Evolutionary conservation across 1,140 invertebrate species (phyloP).

Genomic region (Akabosia matsudoensis): DNA sequence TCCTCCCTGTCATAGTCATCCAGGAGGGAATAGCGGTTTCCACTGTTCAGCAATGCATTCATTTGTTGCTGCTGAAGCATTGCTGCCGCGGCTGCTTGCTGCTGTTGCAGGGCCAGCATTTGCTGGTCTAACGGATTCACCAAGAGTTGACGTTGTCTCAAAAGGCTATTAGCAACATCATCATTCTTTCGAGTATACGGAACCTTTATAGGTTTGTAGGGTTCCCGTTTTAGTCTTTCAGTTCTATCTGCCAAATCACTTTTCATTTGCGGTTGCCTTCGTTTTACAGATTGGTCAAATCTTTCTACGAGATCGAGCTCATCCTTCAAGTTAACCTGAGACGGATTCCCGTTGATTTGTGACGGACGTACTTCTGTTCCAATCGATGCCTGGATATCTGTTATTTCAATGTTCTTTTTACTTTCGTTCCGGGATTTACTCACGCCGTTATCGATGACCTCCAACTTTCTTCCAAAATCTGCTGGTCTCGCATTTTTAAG

Average conservation of each 20-base stretch:
- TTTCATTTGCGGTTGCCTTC: neutral
- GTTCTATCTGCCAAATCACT: neutral
- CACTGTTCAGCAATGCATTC: neutral
- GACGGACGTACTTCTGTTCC: neutral
- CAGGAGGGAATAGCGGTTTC: neutral
- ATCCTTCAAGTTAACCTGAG: neutral
- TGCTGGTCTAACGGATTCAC: neutral
- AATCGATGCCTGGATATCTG: neutral
- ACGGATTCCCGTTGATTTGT: neutral
- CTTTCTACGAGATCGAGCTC: neutral
- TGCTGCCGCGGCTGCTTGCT: neutral
- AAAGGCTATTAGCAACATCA: neutral
- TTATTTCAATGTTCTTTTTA: neutral
- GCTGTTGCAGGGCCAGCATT: neutral
- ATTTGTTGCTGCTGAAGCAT: conserved; percentile 9
- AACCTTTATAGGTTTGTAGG: conserved; percentile 1
- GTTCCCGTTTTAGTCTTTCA: neutral
- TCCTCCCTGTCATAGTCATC: conserved; percentile 1
- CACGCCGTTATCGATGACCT: no score
- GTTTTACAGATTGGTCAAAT: neutral
- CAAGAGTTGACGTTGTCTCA: neutral
- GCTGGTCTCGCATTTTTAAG: no score
- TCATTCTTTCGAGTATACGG: neutral
- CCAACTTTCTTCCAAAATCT: no score
- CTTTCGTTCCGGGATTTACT: neutral